Conservation (phyloP, 2,888 invertebrate genomes). For the Papilio elwesi region DNA sequence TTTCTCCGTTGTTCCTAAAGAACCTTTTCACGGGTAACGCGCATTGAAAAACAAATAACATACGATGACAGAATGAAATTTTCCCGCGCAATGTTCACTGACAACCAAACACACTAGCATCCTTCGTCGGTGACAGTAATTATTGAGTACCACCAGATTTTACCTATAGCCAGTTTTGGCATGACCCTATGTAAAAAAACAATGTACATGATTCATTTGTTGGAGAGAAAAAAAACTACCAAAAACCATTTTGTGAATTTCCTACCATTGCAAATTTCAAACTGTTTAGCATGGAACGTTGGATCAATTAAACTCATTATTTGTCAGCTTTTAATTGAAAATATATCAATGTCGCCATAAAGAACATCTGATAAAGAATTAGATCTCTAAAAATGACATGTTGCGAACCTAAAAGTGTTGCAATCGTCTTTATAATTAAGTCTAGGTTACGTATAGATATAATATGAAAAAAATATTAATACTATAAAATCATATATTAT, state of each 20-base stretch:
- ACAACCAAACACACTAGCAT: constrained; percentile 63
- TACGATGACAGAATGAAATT: constrained; percentile 16
- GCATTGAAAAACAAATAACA: constrained; percentile 9
- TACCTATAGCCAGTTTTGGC: constrained; percentile 61
- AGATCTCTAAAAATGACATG: constrained; percentile 78
- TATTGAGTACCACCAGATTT: constrained; percentile 58
- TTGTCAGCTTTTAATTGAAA: not conserved
- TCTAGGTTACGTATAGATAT: constrained; percentile 73
- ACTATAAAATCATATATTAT: constrained; percentile 66
- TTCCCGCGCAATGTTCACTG: constrained; percentile 53
- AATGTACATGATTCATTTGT: constrained; percentile 31
- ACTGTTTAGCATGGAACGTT: not conserved
- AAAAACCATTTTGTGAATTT: constrained; percentile 17
- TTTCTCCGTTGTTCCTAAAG: not conserved
- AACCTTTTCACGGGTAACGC: constrained; percentile 18
- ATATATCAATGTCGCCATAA: constrained; percentile 50
- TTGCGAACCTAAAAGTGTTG: constrained; percentile 78
- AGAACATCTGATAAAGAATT: constrained; percentile 64
- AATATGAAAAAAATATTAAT: constrained; percentile 72
- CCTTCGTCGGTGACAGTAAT: constrained; percentile 45
- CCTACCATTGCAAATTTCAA: not conserved
- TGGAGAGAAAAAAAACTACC: constrained; percentile 23
- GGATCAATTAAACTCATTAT: not conserved
- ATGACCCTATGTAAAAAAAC: constrained; percentile 47
- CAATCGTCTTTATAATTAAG: constrained; percentile 76